Evolutionary conservation across 2,888 invertebrate species (phyloP).

Genomic region (Hoplodrina blanda): DNA sequence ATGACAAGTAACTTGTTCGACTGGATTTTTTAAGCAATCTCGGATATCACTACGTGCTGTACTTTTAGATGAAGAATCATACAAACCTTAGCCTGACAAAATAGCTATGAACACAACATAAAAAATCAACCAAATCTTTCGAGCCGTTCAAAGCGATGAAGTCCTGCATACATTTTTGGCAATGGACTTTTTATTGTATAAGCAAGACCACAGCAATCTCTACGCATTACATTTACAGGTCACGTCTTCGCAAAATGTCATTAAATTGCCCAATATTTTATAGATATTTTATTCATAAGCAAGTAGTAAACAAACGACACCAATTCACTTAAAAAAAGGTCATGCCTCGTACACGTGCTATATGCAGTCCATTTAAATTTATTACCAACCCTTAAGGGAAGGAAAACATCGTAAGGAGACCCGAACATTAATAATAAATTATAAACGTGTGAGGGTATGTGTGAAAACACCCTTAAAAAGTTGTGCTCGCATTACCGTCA

Average conservation of each 20-base stretch:
- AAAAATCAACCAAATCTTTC: no score
- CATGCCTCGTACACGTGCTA: constrained; percentile 26
- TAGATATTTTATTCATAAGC: constrained; percentile 17
- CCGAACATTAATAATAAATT: constrained; percentile 55
- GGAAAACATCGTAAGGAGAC: constrained; percentile 38
- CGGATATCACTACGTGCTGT: no score
- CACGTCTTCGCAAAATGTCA: neutral
- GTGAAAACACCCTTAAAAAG: constrained; percentile 32
- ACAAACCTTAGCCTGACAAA: no score
- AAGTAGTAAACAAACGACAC: constrained; percentile 42
- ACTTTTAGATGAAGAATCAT: no score
- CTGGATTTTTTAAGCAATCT: no score
- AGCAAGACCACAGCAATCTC: no score
- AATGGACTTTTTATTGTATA: no score
- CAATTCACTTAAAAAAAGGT: constrained; percentile 57
- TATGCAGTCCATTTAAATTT: constrained; percentile 49
- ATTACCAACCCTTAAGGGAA: constrained; percentile 31
- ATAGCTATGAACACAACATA: no score
- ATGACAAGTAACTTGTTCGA: no score
- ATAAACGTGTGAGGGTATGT: constrained; percentile 33
- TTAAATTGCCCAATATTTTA: constrained; percentile 3
- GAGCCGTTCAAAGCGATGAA: no score
- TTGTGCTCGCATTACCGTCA: constrained; percentile 33
- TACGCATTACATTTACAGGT: neutral
- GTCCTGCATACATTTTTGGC: no score